Evolutionary conservation across 2,113 vertebrate genomes (phyloP).

Genomic region (Podarcis raffonei): DNA sequence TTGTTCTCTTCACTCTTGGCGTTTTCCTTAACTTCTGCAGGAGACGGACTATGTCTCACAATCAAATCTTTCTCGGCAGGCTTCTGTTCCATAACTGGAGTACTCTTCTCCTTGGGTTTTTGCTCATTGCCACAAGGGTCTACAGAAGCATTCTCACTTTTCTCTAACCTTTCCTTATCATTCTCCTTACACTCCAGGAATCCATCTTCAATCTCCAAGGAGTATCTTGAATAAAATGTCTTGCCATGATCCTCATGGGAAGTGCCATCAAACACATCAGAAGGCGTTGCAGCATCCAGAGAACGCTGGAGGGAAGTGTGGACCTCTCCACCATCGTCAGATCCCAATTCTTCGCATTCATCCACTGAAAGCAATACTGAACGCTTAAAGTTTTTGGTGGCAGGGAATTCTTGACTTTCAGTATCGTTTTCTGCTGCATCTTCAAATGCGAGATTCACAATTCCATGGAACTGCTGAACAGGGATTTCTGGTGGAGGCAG

Average conservation of each 20-base stretch:
- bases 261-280: constrained; percentile 88
- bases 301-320: constrained; percentile 73
- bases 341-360: constrained; percentile 95
- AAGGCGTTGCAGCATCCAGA: constrained; percentile 71
- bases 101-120: constrained; percentile 44
- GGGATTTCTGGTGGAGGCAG: constrained; percentile 68
- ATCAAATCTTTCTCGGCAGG: constrained; percentile 31
- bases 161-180: constrained; percentile 9
- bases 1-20: constrained; percentile 35
- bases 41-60: constrained; percentile 34
- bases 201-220: constrained; percentile 60
- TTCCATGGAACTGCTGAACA: constrained; percentile 87
- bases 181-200: constrained; percentile 55
- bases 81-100: constrained; percentile 52
- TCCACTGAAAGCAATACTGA: constrained; percentile 95
- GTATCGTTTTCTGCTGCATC: constrained; percentile 86
- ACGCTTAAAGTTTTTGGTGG: constrained; percentile 85
- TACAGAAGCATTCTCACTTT: constrained; percentile 50
- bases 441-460: constrained; percentile 94
- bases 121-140: constrained; percentile 34
- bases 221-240: constrained; percentile 57
- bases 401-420: constrained; percentile 76
- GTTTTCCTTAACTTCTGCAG: constrained; percentile 53
- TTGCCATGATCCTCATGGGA: constrained; percentile 67
- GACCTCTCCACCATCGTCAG: constrained; percentile 85